These are phyloP conservation scores for Ceramica pisi DNA, from an alignment of 2,888 invertebrate species.

Conservation along the genomic window DNA sequence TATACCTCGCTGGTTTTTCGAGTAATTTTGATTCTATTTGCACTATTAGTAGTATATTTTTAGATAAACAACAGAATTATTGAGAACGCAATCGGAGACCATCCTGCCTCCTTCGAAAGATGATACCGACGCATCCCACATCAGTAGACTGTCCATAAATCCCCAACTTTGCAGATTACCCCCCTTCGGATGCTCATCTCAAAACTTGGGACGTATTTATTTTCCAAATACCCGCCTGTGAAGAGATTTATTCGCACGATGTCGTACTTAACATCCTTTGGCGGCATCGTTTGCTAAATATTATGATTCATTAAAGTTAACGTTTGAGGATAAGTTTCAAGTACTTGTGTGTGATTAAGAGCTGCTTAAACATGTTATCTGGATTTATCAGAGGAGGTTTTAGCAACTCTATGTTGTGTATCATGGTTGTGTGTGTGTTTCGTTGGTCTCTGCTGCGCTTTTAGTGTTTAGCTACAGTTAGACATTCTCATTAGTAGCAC, in stretches of 20 bases:
- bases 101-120: slow-evolving; percentile 13
- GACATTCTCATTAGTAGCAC: no score
- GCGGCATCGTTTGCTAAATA: slow-evolving; percentile 53
- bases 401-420: slow-evolving; percentile 1
- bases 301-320: slow-evolving; percentile 59
- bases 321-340: slow-evolving; percentile 15
- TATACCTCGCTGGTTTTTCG: no score
- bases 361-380: slow-evolving; percentile 17
- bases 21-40: no score
- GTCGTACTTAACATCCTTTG: slow-evolving; percentile 49
- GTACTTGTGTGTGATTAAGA: slow-evolving; percentile 24
- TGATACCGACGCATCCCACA: slow-evolving; percentile 50
- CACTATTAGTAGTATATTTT: no score
- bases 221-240: slow-evolving; percentile 56
- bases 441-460: no score
- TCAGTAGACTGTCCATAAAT: slow-evolving; percentile 67
- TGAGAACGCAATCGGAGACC: slow-evolving; percentile 29
- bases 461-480: no score
- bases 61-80: slow-evolving; percentile 38
- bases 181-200: slow-evolving; percentile 61
- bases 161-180: slow-evolving; percentile 73
- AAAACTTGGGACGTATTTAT: slow-evolving; percentile 67
- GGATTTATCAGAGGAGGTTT: not conserved
- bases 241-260: slow-evolving; percentile 45
- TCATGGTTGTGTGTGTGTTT: not conserved